Evolutionary conservation across 2,113 vertebrate genomes (phyloP), one percentile per base, ranked within the genome.

Genomic region (Trematocara variabile): DNA sequence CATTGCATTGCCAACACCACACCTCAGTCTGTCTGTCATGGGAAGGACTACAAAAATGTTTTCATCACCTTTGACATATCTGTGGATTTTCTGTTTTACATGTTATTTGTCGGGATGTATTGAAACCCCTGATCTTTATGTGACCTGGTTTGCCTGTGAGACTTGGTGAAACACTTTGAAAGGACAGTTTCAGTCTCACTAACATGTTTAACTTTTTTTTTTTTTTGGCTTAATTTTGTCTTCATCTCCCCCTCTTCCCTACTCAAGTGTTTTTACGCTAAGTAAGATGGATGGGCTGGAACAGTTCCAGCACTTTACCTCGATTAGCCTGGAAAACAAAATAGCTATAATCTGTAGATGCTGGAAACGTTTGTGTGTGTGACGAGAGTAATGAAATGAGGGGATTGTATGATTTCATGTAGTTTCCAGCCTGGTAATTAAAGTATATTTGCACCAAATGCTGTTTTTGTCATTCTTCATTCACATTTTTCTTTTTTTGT

Each of bases 381-480:
- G 65, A 58, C 52, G 55, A 53, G 46, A 86, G 20, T 56, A 48
- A 68, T 68, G 1, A 55, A 41, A 54, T 41, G 3, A 53, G 81
- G 54, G 39, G 22, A 85, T 54, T 77, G 83, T 86, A 41, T 86
- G 41, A 84, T 82, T 83, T 86, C 77, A 82, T 86, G 86, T 84
- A 8, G 14, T 87, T 80, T 89, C 33, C 89, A 92, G 79, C 18
- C 86, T 52, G 77, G 46, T 83, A 70, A 95, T 91, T 90, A 92
- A 94, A 93, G 84, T 75, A 81, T 70, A 86, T 91, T 89, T 92
- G 81, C 88, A 89, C 75, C 89, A 81, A 93, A n/a, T 9, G 28
- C 22, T 10, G 16, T 60, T 58, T 55, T 56, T 30, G 39, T 50
- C 25, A 7, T 3, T 56, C 3, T 10, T 73, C 12, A 46, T 55